Conservation (phyloP, 2,888 invertebrate species). For the Tetropium fuscum region DNA sequence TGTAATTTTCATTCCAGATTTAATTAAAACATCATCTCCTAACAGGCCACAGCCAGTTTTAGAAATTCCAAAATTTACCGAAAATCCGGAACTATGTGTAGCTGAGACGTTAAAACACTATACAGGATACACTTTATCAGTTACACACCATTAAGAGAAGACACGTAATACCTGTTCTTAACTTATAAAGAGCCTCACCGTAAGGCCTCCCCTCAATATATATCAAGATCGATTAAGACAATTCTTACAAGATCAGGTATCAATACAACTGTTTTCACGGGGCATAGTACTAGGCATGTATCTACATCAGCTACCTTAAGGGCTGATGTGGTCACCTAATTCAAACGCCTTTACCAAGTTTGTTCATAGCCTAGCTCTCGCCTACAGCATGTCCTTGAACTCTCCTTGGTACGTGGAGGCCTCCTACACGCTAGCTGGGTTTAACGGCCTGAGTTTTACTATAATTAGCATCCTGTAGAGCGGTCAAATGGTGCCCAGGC, state of each 20-base stretch:
- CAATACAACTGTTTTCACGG: background rate
- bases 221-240: slow-evolving; percentile 25
- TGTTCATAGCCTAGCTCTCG: too few species aligned
- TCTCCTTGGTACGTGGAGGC: too few species aligned
- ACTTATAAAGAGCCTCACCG: slow-evolving; percentile 14
- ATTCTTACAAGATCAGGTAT: background rate
- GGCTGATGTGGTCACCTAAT: background rate
- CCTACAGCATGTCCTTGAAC: too few species aligned
- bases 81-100: slow-evolving; percentile 9
- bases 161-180: slow-evolving; percentile 6
- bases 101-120: slow-evolving; percentile 12
- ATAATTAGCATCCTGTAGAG: too few species aligned
- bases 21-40: slow-evolving; percentile 12
- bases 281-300: background rate
- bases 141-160: background rate
- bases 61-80: slow-evolving; percentile 9
- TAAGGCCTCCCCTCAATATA: slow-evolving; percentile 15
- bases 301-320: background rate
- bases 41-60: slow-evolving; percentile 6
- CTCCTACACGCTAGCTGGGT: too few species aligned
- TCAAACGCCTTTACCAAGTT: background rate
- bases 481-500: too few species aligned
- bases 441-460: too few species aligned
- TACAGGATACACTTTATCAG: background rate
- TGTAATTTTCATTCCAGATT: slow-evolving; percentile 2